Percentiles rank a stretch among this genome's conserved stretches.
These are phyloP conservation scores for Platycercus adscitus DNA, from an alignment of 2,113 vertebrate species.

Conservation along the genomic window DNA sequence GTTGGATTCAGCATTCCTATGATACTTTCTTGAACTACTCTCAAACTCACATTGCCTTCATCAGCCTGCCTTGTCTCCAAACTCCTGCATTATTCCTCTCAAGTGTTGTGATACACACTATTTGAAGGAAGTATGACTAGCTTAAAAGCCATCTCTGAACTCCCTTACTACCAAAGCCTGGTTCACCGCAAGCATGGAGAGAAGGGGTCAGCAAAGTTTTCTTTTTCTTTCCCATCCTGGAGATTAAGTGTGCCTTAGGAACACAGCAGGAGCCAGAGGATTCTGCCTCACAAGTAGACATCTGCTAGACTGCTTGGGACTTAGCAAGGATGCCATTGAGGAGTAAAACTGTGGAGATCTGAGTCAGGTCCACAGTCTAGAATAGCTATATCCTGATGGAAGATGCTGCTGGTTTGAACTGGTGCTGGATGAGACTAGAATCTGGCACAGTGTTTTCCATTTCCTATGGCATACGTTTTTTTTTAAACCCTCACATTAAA, in stretches of 20 bases:
- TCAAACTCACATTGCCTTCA: background rate
- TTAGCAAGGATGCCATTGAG: background rate
- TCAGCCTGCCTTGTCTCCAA: background rate
- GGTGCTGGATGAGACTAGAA: background rate
- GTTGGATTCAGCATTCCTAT: background rate
- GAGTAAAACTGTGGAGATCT: background rate
- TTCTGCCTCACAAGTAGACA: background rate
- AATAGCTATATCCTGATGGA: background rate
- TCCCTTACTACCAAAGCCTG: background rate
- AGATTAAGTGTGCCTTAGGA: background rate
- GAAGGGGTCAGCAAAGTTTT: background rate
- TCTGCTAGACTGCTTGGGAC: background rate
- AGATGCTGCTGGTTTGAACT: background rate
- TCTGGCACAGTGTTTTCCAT: background rate
- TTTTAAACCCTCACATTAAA: background rate
- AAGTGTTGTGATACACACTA: background rate
- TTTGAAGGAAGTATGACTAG: background rate
- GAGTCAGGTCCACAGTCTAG: background rate
- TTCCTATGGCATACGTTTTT: background rate
- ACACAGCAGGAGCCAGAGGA: background rate
- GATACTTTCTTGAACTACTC: background rate
- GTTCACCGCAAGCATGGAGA: background rate
- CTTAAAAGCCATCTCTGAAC: background rate
- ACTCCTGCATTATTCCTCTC: background rate
- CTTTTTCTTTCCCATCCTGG: background rate